phyloP scores from a whole-genome alignment of 2,888 invertebrate genomes.

The Drosophila merina region DNA sequence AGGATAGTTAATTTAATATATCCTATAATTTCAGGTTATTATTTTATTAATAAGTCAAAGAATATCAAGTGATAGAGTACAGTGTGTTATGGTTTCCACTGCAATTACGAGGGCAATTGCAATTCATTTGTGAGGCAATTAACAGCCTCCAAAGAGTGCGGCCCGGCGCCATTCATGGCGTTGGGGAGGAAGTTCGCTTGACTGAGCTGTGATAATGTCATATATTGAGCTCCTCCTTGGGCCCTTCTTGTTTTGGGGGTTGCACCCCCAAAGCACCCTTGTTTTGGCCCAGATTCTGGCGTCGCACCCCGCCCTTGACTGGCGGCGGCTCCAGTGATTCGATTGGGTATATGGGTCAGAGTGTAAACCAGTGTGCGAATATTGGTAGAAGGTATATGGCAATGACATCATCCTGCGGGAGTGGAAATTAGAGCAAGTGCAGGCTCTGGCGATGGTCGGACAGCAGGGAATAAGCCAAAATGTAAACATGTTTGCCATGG shows the following conservation, averaged over 20 bases:
- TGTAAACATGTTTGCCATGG: constrained; percentile 61
- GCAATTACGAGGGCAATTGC: constrained; percentile 46
- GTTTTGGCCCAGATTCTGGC: constrained; percentile 26
- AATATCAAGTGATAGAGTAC: not conserved
- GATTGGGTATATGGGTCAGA: constrained; percentile 65
- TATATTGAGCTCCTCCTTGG: constrained; percentile 1
- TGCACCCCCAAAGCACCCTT: constrained; percentile 21
- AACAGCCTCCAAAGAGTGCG: constrained; percentile 33
- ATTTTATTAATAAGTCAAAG: not conserved
- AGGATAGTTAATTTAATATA: too few species aligned
- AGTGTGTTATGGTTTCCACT: constrained; percentile 20
- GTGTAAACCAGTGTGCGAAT: constrained; percentile 48
- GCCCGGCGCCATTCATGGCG: constrained; percentile 17
- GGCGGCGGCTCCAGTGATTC: constrained; percentile 15
- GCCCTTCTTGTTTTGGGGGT: constrained; percentile 7
- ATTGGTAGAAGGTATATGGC: constrained; percentile 18
- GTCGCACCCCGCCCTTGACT: constrained; percentile 4
- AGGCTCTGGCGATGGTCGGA: constrained; percentile 21
- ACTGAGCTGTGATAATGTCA: constrained; percentile 29
- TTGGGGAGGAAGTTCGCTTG: constrained; percentile 33
- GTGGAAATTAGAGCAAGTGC: constrained; percentile 47
- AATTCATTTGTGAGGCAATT: constrained; percentile 44
- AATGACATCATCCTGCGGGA: constrained; percentile 64
- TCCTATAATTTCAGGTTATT: not conserved
- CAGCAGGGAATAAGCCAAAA: constrained; percentile 23